Evolutionary conservation across 53 echinoderm and acorn worm species (phyloP), one percentile per base, ranked within the genome.

Genomic region (Holothuria scabra): DNA sequence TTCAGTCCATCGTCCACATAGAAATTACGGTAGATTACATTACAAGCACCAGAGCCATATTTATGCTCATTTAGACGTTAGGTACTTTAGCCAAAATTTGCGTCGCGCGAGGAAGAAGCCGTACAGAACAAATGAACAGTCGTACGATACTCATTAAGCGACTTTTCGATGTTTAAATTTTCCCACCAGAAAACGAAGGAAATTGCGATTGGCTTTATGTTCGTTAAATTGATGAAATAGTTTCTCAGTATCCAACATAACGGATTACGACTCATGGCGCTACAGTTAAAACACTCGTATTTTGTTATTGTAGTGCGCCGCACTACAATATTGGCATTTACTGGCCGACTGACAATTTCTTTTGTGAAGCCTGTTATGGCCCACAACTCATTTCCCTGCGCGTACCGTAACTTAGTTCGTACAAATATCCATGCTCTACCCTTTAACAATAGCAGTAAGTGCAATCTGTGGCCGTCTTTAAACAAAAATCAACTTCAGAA

Each of bases 1-100:
- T 84, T 87, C 9, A 93, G 65, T 5, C 87, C 93, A 30, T 93
- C 93, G 59, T 93, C 90, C 0, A 90, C 93, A 66, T 87, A 90
- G 55, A 93, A 90, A 56, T 88, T 84, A 37, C 84, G 24, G 57
- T 74, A 37, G 10, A 84, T 78, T 44, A 84, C 76, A 37, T 84
- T 37, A 21, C 74, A 78, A 5, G 69, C 80, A 14, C 44, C 66
- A 44, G 60, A n/a, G 11, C 89, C 79, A 49, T 59, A 86, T 38
- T 86, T 57, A 10, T 57, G 72, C 32, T 84, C 74, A 28, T 20
- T 76, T 30, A 31, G 60, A 19, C 2, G 85, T 74, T 16, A 56
- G 24, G 48, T 29, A 24, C 33, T 82, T 84, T 56, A 91, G 34
- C 84, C 84, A 71, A 84, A 91, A 44, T 91, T 88, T 33, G 90